Evolutionary conservation across 2,888 invertebrate genomes (phyloP), one percentile per base, ranked within the genome.

Genomic region (Apodemia duryi): DNA sequence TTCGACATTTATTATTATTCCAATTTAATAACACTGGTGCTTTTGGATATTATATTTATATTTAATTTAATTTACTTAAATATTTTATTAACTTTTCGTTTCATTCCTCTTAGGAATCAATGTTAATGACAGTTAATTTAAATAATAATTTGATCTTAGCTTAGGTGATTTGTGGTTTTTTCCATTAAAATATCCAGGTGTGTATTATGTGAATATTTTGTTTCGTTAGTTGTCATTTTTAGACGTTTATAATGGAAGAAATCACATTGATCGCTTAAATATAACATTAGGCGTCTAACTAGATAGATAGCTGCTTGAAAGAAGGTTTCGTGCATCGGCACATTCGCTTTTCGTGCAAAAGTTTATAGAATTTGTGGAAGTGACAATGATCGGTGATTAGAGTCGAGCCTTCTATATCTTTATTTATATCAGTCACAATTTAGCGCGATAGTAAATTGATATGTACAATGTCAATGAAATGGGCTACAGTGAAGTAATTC

Each of bases 261-360:
- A 85, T 81, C 79, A 84, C 77, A 74, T 70, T 76, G 57, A 57
- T 57, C 76, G 78, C 86, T 90, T 91, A 90, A 80, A 85, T 81
- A 82, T 88, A 89, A 90, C 85, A 89, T 81, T 82, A 91, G 90
- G 91, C 91, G 79, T 82, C 91, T 91, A 91, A 87, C 91, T 91
- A 91, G 83, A 87, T 84, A 90, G 88, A 89, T 79, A 89, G 91
- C 91, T 88, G 90, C 88, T 90, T 88, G 86, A 90, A 91, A 88
- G 88, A 88, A 89, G 88, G 86, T 82, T 85, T 84, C 91, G 91
- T 91, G 91, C 91, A 91, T 85, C 81, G 32, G 57, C 57, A 57
- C 57, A 57, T 57, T 57, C 57, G 57, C 57, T 57, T 57, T 52
- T 57, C 57, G 57, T 57, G 57, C 57, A 57, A 57, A 57, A 57